Conservation (phyloP, 2,797 vertebrate species). For the Nannoperca australis region DNA sequence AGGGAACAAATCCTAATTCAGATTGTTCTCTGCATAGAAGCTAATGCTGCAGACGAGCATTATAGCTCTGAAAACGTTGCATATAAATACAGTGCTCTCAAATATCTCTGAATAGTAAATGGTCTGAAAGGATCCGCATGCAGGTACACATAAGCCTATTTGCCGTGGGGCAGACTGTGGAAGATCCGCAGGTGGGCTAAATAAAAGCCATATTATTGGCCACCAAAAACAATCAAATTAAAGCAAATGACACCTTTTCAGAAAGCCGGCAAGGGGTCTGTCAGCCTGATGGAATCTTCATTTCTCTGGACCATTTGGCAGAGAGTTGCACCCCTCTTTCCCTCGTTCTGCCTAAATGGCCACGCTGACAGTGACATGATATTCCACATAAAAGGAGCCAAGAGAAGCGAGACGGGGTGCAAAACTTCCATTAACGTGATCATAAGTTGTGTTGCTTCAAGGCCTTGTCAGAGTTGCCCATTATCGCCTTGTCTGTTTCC, state of each 20-base stretch:
- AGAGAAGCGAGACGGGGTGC: constrained; percentile 63
- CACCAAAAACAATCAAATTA: constrained; percentile 83
- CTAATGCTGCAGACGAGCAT: constrained; percentile 18
- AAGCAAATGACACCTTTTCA: constrained; percentile 86
- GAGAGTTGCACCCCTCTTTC: constrained; percentile 64
- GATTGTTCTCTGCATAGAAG: constrained; percentile 4
- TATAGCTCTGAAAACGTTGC: constrained; percentile 18
- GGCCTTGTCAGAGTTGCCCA: constrained; percentile 64
- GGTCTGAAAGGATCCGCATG: constrained; percentile 44
- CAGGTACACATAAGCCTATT: constrained; percentile 49
- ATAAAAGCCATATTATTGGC: constrained; percentile 83
- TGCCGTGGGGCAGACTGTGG: constrained; percentile 48
- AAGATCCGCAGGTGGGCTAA: constrained; percentile 76
- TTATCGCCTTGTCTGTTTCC: constrained; percentile 53
- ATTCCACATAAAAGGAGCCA: constrained; percentile 77
- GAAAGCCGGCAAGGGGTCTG: constrained; percentile 78
- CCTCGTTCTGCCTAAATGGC: constrained; percentile 79
- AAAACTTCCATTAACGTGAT: constrained; percentile 78
- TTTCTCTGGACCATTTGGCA: constrained; percentile 85
- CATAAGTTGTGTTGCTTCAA: constrained; percentile 73
- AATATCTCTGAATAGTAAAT: constrained; percentile 46
- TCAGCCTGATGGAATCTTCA: constrained; percentile 82
- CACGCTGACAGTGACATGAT: constrained; percentile 79
- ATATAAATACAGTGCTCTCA: constrained; percentile 23
- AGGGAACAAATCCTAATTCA: neutral